Conservation (phyloP, 1,140 invertebrate genomes). For the Mycetomoellerius zeteki region DNA sequence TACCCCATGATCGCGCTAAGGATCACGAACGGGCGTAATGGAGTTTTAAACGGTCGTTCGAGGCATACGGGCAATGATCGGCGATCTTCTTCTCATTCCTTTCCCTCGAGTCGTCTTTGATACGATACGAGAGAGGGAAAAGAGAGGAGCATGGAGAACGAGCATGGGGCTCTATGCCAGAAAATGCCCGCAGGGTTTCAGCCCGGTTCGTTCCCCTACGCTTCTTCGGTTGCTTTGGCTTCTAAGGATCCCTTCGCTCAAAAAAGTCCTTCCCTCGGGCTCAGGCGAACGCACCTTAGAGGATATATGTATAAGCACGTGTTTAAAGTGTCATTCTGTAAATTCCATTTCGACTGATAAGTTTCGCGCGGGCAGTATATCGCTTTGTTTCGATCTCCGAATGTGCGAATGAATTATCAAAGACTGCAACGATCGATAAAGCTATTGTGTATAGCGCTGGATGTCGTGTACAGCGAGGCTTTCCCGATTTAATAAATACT, state of each 20-base stretch:
- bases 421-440: neutral
- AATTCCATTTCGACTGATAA: constrained; percentile 12
- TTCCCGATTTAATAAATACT: neutral
- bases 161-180: constrained; percentile 47
- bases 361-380: neutral
- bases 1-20: constrained; percentile 62
- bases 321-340: constrained; percentile 21
- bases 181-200: constrained; percentile 65
- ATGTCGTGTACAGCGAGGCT: neutral
- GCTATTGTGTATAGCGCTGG: neutral
- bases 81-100: constrained; percentile 57
- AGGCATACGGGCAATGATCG: constrained; percentile 70
- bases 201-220: constrained; percentile 47
- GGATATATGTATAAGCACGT: neutral
- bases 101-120: constrained; percentile 67
- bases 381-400: constrained; percentile 3
- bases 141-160: neutral
- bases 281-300: constrained; percentile 49
- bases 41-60: constrained; percentile 78
- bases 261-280: constrained; percentile 70
- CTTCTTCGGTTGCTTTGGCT: constrained; percentile 55
- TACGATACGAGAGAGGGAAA: constrained; percentile 63
- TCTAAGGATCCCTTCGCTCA: constrained; percentile 42
- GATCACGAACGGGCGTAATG: constrained; percentile 75
- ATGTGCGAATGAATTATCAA: constrained; percentile 31